Percentiles rank a stretch among this genome's conserved stretches.
Evolutionary conservation across 2,797 vertebrate genomes (phyloP).

Genomic region (Rhinogobio ventralis): DNA sequence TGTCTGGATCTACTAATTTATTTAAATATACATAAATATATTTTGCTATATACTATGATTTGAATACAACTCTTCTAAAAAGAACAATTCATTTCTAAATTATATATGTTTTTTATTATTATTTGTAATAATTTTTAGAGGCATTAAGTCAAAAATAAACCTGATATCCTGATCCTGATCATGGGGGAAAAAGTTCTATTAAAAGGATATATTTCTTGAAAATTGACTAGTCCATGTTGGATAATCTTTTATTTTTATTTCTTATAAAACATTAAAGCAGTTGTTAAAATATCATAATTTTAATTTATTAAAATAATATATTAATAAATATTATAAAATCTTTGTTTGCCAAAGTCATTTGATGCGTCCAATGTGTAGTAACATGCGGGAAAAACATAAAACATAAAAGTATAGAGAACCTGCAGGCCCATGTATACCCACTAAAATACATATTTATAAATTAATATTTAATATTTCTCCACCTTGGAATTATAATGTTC

Average conservation of each 20-base stretch:
- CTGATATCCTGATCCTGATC: background rate
- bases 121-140: background rate
- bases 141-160: background rate
- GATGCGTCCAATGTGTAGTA: background rate
- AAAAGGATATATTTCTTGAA: background rate
- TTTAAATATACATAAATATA: background rate
- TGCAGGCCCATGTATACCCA: background rate
- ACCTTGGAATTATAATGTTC: too few relatives aligned
- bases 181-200: background rate
- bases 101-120: too few relatives aligned
- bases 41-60: background rate
- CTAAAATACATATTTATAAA: background rate
- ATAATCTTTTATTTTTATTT: background rate
- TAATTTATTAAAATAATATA: background rate
- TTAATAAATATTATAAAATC: background rate
- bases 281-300: background rate
- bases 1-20: background rate
- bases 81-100: background rate
- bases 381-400: background rate
- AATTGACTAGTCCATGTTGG: background rate
- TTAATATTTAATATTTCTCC: background rate
- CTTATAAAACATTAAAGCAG: background rate
- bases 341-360: background rate
- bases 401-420: background rate
- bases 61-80: background rate